Evolutionary conservation across 1,140 invertebrate genomes (phyloP).

Genomic region (Pygmarrhopalites habei): DNA sequence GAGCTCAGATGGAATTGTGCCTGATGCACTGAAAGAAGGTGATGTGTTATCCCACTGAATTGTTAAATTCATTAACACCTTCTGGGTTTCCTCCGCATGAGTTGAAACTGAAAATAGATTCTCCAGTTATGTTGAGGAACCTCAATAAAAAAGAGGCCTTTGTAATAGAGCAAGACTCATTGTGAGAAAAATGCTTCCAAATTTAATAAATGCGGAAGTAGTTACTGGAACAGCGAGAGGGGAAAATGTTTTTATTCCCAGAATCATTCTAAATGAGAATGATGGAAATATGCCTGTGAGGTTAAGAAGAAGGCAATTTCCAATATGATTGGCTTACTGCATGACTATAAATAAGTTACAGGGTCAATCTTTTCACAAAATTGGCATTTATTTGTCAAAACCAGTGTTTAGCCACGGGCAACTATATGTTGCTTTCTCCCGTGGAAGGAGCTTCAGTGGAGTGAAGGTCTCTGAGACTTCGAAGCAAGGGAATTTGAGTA

Average conservation of each 20-base stretch:
- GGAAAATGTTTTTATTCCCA: constrained; percentile 16
- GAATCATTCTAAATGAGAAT: constrained; percentile 39
- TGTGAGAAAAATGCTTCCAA: background rate
- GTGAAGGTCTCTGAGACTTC: too few relatives aligned
- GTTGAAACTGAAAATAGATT: constrained; percentile 32
- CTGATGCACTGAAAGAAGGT: background rate
- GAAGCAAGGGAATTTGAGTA: too few relatives aligned
- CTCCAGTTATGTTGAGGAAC: constrained; percentile 32
- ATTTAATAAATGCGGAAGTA: constrained; percentile 10
- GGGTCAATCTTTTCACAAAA: background rate
- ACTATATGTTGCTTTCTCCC: background rate
- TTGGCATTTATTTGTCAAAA: background rate
- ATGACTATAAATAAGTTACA: background rate
- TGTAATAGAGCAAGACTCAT: constrained; percentile 37
- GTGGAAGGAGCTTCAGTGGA: background rate
- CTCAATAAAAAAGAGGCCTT: constrained; percentile 10
- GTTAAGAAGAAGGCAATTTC: constrained; percentile 18
- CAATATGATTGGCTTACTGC: background rate
- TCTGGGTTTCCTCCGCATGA: constrained; percentile 33
- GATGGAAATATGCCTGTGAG: constrained; percentile 42
- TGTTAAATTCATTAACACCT: constrained; percentile 19
- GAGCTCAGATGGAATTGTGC: constrained; percentile 11
- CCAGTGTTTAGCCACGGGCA: background rate
- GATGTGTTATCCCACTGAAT: constrained; percentile 14
- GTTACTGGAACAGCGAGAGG: background rate